Base-by-base conservation (phyloP, 2,113 vertebrate species). In the Engraulis encrasicolus region DNA sequence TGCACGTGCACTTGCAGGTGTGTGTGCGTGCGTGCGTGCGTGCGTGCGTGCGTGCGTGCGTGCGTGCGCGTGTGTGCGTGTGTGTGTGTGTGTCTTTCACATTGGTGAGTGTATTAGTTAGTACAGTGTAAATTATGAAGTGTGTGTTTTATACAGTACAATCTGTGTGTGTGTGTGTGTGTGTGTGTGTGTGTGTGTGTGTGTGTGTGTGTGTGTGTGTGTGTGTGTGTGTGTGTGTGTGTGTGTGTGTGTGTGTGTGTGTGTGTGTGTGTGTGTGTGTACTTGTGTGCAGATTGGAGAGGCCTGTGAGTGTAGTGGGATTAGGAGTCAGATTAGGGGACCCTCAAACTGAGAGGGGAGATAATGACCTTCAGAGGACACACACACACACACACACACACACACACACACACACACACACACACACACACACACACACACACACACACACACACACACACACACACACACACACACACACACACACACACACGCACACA, bases 251-350 rank as follows among this genome's bases (percentile, higher is more conserved):
- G 84, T 81, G 37, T 23, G n/a, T 87, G 88, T 87, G 84, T 81
- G 37, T 23, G n/a, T 87, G 88, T 87, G 84, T 81, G 37, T 23
- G n/a, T 87, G 88, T 87, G 84, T 81, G 37, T 23, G n/a, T 87
- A 87, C 84, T 86, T 90, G 87, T 34, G 3, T 85, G 84, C 86
- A 87, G 91, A 94, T 93, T 93, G 94, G 92, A 89, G 86, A 78
- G 48, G 88, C 90, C 93, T 93, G 91, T 90, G 85, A 74, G n/a
- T n/a, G n/a, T n/a, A n/a, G 61, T 85, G 83, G 89, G 92, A 92
- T 92, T 93, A 90, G 83, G 66, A 74, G 80, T 11, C 38, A 78
- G 83, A 84, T 86, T 88, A 82, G 82, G 79, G 89, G 88, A 81
- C 86, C 85, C 87, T 83, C 79, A 83, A n/a, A 84, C 85, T 81